Percentiles rank a stretch among this genome's conserved stretches.
These are phyloP conservation scores for Drosophila limbata DNA, from an alignment of 2,888 invertebrate genomes.

Conservation along the genomic window DNA sequence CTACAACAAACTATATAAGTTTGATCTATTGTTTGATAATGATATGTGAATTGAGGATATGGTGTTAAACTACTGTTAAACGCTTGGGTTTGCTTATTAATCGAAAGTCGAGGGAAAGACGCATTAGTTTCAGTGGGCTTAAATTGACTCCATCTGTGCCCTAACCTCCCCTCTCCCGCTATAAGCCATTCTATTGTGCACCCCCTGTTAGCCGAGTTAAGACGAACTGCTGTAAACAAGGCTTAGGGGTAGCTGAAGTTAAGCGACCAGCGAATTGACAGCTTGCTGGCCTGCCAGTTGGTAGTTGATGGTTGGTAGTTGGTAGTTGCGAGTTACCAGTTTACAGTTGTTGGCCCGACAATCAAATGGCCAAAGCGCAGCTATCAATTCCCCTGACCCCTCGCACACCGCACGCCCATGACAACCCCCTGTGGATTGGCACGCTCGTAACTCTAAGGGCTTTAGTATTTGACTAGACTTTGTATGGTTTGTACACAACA, in stretches of 20 bases:
- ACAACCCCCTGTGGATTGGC: constrained; percentile 1
- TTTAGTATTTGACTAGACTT: constrained; percentile 42
- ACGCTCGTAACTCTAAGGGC: constrained; percentile 20
- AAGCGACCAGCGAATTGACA: constrained; percentile 45
- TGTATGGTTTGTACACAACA: constrained; percentile 42
- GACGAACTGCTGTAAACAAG: constrained; percentile 31
- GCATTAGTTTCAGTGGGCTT: constrained; percentile 10
- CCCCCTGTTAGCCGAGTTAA: constrained; percentile 12
- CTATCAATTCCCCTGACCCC: neutral
- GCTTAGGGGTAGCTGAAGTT: constrained; percentile 46
- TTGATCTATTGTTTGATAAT: too few species aligned
- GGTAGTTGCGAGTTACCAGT: constrained; percentile 9
- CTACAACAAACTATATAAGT: too few species aligned
- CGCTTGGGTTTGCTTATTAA: neutral
- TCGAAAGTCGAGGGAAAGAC: neutral
- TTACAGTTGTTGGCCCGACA: constrained; percentile 38
- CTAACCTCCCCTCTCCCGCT: neutral
- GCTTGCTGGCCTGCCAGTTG: constrained; percentile 26
- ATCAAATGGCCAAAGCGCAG: constrained; percentile 42
- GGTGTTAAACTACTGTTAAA: neutral
- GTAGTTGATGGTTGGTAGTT: constrained; percentile 8
- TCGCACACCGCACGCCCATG: too few species aligned
- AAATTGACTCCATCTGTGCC: neutral
- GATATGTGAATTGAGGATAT: too few species aligned
- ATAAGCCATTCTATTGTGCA: neutral